Evolutionary conservation across 1,140 invertebrate genomes (phyloP), one percentile per base, ranked within the genome.

Genomic region (Drosophila prosaltans): DNA sequence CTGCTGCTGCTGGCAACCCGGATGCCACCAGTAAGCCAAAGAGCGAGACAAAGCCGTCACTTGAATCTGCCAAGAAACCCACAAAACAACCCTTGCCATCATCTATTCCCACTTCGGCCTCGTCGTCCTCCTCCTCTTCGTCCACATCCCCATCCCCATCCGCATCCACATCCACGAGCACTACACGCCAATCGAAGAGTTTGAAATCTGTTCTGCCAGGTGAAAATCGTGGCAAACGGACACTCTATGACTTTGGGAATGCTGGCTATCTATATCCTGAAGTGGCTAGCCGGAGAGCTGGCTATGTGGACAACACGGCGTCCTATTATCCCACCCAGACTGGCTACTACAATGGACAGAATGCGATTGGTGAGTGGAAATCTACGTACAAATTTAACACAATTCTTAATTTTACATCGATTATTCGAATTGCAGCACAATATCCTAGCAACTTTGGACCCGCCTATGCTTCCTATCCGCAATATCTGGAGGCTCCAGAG

Each of bases 401-500:
- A 30, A 30, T 30, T 30, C 4, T 4, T 2, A 30, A 30, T 4
- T 30, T 30, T 16, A 16, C 16, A 16, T 16, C 16, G 16, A 16
- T 16, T 16, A 16, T 16, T 30, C 28, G 0, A 11, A 6, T 76
- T 89, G 0, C 67, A 92, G 91, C 76, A 62, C 91, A 91, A 70
- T 92, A 84, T 71, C 78, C 90, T 1, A 64, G 65, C 39, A 70
- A 59, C 41, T 88, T 75, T 65, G 75, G 74, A 1, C 28, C 59
- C 9, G 70, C 63, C 6, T 91, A 90, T 63, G 59, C 62, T 0
- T 74, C 77, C 0, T 91, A 94, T 70, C 94, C 94, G 6, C 94
- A 96, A 67, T 96, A 97, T 81, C 93, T 94, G 7, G 95, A 96
- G 75, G 95, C 96, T 65, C 96, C 96, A 0, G 97, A 97, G 89